Conservation (phyloP, 2,888 invertebrate species). For the Synanthedon vespiformis region DNA sequence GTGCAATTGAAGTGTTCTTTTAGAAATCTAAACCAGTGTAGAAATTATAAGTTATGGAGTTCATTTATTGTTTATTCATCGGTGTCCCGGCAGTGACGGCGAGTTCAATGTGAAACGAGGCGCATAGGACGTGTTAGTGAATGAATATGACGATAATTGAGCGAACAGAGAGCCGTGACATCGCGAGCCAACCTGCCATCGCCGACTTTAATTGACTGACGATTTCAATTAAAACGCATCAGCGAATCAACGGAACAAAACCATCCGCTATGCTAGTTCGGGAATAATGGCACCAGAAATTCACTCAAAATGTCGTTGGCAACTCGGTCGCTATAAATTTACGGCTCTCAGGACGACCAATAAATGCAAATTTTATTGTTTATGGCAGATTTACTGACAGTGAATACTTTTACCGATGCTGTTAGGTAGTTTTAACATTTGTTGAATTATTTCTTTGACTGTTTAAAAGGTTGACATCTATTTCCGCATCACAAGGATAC, state of each 20-base stretch:
- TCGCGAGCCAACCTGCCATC: slow-evolving; percentile 29
- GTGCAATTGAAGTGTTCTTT: too few species aligned
- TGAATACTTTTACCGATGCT: slow-evolving; percentile 62
- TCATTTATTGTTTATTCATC: too few species aligned
- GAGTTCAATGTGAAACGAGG: too few species aligned
- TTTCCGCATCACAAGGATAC: too few species aligned
- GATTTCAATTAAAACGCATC: slow-evolving; percentile 59
- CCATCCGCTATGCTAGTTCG: slow-evolving; percentile 31
- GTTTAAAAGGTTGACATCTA: too few species aligned
- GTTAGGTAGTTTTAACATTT: slow-evolving; percentile 47
- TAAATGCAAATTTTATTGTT: slow-evolving; percentile 71
- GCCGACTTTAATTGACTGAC: slow-evolving; percentile 56
- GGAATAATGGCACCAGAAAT: slow-evolving; percentile 48
- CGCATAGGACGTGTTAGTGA: slow-evolving; percentile 17
- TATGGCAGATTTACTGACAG: slow-evolving; percentile 64
- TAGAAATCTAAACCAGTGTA: too few species aligned
- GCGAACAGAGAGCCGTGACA: slow-evolving; percentile 29
- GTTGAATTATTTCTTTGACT: too few species aligned
- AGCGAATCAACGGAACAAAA: slow-evolving; percentile 43
- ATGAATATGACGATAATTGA: slow-evolving; percentile 55
- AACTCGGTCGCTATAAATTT: slow-evolving; percentile 58
- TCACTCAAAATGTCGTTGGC: slow-evolving; percentile 64
- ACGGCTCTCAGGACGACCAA: slow-evolving; percentile 61
- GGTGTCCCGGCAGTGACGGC: too few species aligned
- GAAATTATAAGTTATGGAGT: too few species aligned